A percentile compares a stretch with the other conserved stretches of the same genome.
Evolutionary conservation across 2,888 invertebrate genomes (phyloP).

Genomic region (Stenurella melanura): DNA sequence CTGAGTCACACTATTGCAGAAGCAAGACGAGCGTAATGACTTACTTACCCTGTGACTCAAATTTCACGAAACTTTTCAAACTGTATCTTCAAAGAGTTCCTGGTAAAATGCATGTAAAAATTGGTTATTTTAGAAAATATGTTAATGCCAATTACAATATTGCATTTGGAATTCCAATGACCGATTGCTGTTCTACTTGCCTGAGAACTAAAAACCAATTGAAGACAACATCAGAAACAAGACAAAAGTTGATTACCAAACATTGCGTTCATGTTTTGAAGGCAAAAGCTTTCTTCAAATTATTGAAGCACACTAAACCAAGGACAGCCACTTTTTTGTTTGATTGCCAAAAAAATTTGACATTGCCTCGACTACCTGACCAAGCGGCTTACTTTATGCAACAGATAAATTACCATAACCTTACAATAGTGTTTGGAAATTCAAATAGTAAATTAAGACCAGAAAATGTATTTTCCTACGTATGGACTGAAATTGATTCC

Average conservation of each 20-base stretch:
- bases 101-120: slow-evolving; percentile 13
- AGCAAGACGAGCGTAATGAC: slow-evolving; percentile 14
- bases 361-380: slow-evolving; percentile 18
- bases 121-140: slow-evolving; percentile 30
- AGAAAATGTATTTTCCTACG: slow-evolving; percentile 13
- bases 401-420: neutral
- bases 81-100: neutral
- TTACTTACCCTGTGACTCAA: slow-evolving; percentile 1
- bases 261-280: slow-evolving; percentile 13
- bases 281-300: slow-evolving; percentile 24
- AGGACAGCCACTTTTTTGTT: slow-evolving; percentile 15
- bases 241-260: neutral
- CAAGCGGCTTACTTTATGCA: slow-evolving; percentile 23
- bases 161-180: slow-evolving; percentile 30
- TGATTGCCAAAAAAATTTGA: slow-evolving; percentile 16
- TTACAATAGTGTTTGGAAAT: neutral
- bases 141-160: slow-evolving; percentile 34
- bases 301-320: slow-evolving; percentile 20
- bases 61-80: slow-evolving; percentile 17
- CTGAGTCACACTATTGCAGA: slow-evolving; percentile 12
- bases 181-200: slow-evolving; percentile 20
- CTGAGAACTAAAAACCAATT: slow-evolving; percentile 6
- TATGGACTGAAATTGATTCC: slow-evolving; percentile 29
- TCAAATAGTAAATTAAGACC: neutral
- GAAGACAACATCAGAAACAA: neutral